Evolutionary conservation across 2,797 vertebrate genomes (phyloP).

Genomic region (Delichon dasypus): DNA sequence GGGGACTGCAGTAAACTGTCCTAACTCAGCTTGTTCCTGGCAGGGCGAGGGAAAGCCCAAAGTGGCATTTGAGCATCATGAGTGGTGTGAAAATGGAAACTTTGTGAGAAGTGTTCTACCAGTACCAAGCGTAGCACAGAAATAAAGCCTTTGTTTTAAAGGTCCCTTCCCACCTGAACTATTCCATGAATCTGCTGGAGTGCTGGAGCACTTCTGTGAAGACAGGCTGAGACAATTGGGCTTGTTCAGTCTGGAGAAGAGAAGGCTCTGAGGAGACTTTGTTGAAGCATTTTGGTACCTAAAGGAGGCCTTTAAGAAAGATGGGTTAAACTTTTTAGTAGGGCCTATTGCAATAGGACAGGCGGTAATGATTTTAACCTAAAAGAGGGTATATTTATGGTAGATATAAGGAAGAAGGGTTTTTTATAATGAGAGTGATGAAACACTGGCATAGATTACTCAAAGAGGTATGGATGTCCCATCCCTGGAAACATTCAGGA

Average conservation of each 20-base stretch:
- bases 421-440: background rate
- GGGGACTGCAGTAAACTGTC: background rate
- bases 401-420: background rate
- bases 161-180: background rate
- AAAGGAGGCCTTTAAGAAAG: background rate
- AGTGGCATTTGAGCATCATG: background rate
- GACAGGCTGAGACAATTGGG: background rate
- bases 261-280: background rate
- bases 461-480: background rate
- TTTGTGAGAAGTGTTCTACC: background rate
- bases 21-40: background rate
- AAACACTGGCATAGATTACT: background rate
- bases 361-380: background rate
- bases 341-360: too few species aligned
- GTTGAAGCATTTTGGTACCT: background rate
- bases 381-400: background rate
- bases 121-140: rapidly evolving
- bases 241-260: background rate
- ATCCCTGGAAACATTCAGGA: background rate
- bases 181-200: background rate
- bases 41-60: background rate
- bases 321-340: background rate
- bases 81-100: background rate
- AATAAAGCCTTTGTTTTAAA: background rate
- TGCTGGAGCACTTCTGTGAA: background rate